Base-by-base conservation (phyloP, 2,797 vertebrate species). In the Erpetoichthys calabaricus region DNA sequence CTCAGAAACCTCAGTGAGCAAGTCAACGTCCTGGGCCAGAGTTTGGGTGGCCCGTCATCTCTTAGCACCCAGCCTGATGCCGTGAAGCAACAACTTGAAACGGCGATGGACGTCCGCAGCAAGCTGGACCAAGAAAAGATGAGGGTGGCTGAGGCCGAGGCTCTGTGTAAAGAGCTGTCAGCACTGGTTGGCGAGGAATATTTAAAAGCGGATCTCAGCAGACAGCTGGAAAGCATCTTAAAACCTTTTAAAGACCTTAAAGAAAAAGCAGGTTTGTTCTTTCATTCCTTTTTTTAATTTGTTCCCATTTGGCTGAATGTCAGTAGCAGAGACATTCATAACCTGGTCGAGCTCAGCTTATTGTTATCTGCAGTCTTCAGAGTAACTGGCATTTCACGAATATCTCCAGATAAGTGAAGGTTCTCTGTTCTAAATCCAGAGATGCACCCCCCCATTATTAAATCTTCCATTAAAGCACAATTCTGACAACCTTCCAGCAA, bases 231-330 rank as follows among this genome's bases (percentile, higher is more conserved):
- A 47, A 79, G 75, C 59, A 73, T 97, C 78, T 73, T 83, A 73
- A 98, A 92, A 66, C 86, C 86, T 0, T 90, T 94, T 69, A 90
- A 80, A 71, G 90, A 92, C 60, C 80, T 98, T 62, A 89, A 97
- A 61, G 88, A 92, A 68, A 96, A 89, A 91, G 77, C 95, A 90
- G 91, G 96, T 99, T 71, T 59, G 92, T 83, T 45, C 43, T 52
- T 44, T 45, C 25, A 25, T 25, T 25, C 25, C 25, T 25, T 25
- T 25, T 25, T 25, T 25, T 25, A 25, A 25, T 25, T 25, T 25
- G 25, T 25, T 25, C 25, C 25, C 25, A 25, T 25, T 25, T 25
- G 25, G 25, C 25, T 25, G 25, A 25, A 25, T 25, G 25, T 25
- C 25, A 25, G 25, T 25, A 25, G 25, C 25, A 25, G 25, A 25